Evolutionary conservation across 2,113 vertebrate genomes (phyloP).

Genomic region (Tyto alba): DNA sequence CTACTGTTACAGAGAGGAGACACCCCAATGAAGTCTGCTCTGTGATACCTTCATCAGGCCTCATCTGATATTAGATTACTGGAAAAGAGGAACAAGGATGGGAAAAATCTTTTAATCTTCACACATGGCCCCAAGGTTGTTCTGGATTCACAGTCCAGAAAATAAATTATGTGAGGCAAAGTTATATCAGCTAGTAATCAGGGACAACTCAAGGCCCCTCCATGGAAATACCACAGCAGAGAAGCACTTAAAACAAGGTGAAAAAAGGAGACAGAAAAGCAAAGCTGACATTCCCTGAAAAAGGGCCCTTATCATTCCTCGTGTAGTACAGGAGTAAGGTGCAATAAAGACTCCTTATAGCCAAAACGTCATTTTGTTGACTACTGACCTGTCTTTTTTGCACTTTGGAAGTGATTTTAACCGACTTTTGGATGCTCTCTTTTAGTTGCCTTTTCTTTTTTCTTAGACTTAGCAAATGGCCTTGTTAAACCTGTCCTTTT

Average conservation of each 20-base stretch:
- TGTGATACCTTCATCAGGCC: not conserved
- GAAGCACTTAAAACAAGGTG: not conserved
- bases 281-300: constrained; percentile 7
- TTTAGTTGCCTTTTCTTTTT: not conserved
- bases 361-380: constrained; percentile 46
- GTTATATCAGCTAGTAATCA: not conserved
- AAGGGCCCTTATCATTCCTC: not conserved
- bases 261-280: not conserved
- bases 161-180: not conserved
- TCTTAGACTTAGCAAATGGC: not conserved
- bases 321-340: not conserved
- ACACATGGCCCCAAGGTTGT: not conserved
- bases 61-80: not conserved
- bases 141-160: not conserved
- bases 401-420: constrained; percentile 34
- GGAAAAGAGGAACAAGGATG: not conserved
- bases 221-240: not conserved
- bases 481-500: constrained; percentile 4
- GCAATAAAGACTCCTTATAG: not conserved
- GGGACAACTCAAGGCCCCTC: not conserved
- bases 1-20: not conserved
- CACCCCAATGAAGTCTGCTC: not conserved
- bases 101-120: not conserved
- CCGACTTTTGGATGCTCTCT: not conserved
- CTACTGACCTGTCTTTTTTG: constrained; percentile 22